Evolutionary conservation across 2,888 invertebrate species (phyloP).

Genomic region (Asteroscopus sphinx): DNA sequence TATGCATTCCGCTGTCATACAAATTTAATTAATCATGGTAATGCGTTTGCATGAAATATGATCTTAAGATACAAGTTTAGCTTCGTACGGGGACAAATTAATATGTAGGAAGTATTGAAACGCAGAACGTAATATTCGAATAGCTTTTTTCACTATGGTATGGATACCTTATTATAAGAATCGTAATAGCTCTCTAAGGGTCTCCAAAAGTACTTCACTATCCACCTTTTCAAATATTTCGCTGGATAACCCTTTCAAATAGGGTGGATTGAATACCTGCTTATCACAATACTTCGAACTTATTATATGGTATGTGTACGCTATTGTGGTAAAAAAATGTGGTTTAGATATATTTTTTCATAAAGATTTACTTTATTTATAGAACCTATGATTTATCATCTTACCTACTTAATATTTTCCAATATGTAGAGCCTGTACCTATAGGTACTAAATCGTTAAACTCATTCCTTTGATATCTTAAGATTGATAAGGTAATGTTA

Average conservation of each 20-base stretch:
- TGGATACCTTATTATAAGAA: conserved; percentile 28
- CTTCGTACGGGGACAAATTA: no score
- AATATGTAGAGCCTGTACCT: background rate
- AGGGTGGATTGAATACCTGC: conserved; percentile 47
- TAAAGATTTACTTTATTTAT: conserved; percentile 5
- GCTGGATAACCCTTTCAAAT: conserved; percentile 46
- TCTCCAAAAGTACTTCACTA: conserved; percentile 36
- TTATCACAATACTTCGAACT: conserved; percentile 44
- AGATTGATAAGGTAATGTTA: no score
- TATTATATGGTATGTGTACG: conserved; percentile 25
- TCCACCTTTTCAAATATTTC: conserved; percentile 44
- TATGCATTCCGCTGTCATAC: background rate
- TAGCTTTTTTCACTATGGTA: background rate
- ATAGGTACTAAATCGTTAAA: no score
- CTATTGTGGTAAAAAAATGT: conserved; percentile 22
- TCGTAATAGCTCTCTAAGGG: conserved; percentile 36
- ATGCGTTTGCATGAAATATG: conserved; percentile 3
- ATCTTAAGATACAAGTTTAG: conserved; percentile 4
- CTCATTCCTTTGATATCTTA: no score
- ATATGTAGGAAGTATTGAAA: conserved; percentile 12
- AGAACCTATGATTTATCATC: background rate
- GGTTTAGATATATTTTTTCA: background rate
- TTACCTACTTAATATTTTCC: background rate
- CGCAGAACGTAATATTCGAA: background rate
- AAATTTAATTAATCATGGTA: conserved; percentile 10